These are phyloP conservation scores for Ectropis grisescens DNA, from an alignment of 1,140 invertebrate genomes.

Conservation along the genomic window DNA sequence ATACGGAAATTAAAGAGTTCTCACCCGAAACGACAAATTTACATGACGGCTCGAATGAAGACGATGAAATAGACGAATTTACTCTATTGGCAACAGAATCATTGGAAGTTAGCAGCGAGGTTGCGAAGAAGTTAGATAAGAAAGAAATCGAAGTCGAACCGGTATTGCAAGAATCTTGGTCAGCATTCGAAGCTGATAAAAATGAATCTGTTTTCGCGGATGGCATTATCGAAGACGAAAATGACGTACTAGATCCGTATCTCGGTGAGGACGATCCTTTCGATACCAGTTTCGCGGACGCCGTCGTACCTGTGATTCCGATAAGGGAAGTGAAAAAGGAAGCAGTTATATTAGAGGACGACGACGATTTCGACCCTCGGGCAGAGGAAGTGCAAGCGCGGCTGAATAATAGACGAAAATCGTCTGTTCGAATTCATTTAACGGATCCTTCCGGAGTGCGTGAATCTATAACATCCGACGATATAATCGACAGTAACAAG, in stretches of 20 bases:
- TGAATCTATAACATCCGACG: slow-evolving; percentile 66
- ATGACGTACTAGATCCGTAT: slow-evolving; percentile 52
- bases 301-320: slow-evolving; percentile 72
- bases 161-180: slow-evolving; percentile 71
- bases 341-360: slow-evolving; percentile 69
- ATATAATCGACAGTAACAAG: slow-evolving; percentile 32
- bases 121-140: slow-evolving; percentile 43
- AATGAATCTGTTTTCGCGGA: slow-evolving; percentile 88
- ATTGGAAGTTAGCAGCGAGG: slow-evolving; percentile 70
- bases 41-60: neutral
- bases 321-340: slow-evolving; percentile 73
- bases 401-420: slow-evolving; percentile 63
- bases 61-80: slow-evolving; percentile 80
- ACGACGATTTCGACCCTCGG: slow-evolving; percentile 78
- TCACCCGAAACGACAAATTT: neutral
- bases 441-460: slow-evolving; percentile 66
- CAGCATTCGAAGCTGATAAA: slow-evolving; percentile 79
- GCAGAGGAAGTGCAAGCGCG: slow-evolving; percentile 70
- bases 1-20: slow-evolving; percentile 19
- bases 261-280: slow-evolving; percentile 79
- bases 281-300: slow-evolving; percentile 87
- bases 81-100: slow-evolving; percentile 81
- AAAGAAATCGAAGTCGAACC: slow-evolving; percentile 48
- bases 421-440: slow-evolving; percentile 72
- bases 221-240: slow-evolving; percentile 73